Base-by-base conservation (phyloP, 2,888 invertebrate genomes). In the Shargacucullia verbasci region DNA sequence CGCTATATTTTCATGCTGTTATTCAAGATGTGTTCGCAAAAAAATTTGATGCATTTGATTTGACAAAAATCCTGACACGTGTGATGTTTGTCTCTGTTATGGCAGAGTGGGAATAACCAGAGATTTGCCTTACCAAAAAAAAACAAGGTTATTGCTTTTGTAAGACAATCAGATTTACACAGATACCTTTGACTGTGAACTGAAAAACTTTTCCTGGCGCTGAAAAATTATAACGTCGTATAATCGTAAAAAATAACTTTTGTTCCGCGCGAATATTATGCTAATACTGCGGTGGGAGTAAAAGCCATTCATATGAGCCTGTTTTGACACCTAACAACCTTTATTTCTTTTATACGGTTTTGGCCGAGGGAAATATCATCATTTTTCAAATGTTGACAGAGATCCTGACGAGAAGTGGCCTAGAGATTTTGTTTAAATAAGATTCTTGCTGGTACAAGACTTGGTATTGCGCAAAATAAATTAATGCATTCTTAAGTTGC, bases 241-340 rank as follows among this genome's bases (percentile, higher is more conserved):
- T 75, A 73, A 78, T 70, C 71, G 57, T 78, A 73, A 76, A 80
- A 79, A 73, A 71, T 70, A 72, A 58, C 73, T 78, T 79, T 80
- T 74, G 72, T 80, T 70, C 70, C 67, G 53, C 62, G 59, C 63
- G 60, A 75, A 75, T 73, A 78, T 79, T 80, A 78, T 79, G 73
- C 64, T 68, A 79, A 76, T 71, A 71, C 52, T 7, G 2, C 49
- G 49, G 57, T 64, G 65, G 69, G 68, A 60, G 61, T 56, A 64
- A 59, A 69, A 56, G 70, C 74, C 73, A 74, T 73, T 65, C 62
- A 60, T 74, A 70, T 57, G 40, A 43, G 53, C 47, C 41, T 52
- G 50, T 61, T 68, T 44, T 62, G 68, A 59, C 65, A 52, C 43
- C 35, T 58, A 20, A 44, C 58, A 44, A 56, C 54, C 35, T 45